Evolutionary conservation across 2,888 invertebrate genomes (phyloP).

Genomic region (Nesidiocoris tenuis): DNA sequence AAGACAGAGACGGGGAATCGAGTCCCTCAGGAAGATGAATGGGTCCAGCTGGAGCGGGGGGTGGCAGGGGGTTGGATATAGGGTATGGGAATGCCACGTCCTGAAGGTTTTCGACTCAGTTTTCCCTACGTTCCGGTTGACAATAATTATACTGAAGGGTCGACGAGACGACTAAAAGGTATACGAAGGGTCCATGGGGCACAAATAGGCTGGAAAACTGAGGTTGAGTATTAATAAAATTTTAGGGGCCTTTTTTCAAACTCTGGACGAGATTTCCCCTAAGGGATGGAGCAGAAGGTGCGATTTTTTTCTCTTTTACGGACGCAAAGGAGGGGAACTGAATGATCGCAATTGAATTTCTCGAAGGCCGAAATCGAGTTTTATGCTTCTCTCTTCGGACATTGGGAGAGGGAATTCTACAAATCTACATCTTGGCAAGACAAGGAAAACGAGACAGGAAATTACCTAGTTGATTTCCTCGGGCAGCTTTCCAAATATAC

Average conservation of each 20-base stretch:
- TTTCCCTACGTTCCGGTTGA: background rate
- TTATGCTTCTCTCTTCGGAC: too few species aligned
- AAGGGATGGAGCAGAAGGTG: background rate
- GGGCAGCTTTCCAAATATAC: too few species aligned
- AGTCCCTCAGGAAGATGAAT: constrained; percentile 22
- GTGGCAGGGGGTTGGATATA: background rate
- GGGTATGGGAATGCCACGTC: background rate
- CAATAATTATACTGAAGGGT: background rate
- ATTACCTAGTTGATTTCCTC: too few species aligned
- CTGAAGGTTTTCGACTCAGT: background rate
- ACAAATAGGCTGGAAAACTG: background rate
- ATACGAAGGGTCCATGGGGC: background rate
- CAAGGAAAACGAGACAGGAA: too few species aligned
- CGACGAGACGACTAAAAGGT: background rate
- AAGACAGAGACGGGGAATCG: background rate
- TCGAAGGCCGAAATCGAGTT: too few species aligned
- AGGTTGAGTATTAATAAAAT: background rate
- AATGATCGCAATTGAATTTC: background rate
- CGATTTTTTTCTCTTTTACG: background rate
- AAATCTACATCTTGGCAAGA: too few species aligned
- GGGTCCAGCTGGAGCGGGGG: constrained; percentile 1
- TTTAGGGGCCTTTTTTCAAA: background rate
- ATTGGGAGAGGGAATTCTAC: too few species aligned
- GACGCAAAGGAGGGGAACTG: background rate
- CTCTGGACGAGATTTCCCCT: background rate